Base-by-base conservation (phyloP, 2,888 invertebrate species). In the Pilophorus perplexus region DNA sequence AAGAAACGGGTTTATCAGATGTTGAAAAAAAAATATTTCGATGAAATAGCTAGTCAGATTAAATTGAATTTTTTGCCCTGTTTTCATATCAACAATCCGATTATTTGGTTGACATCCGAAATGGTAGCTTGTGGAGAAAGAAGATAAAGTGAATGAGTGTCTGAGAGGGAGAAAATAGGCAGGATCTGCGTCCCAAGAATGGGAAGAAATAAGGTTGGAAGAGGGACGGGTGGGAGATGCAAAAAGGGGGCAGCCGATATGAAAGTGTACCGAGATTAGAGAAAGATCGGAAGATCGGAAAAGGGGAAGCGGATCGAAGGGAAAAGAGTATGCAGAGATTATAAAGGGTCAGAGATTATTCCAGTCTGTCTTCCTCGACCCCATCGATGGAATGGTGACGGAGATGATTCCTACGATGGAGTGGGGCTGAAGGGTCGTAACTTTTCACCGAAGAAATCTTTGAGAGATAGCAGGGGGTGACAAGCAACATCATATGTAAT, bases 21-120 rank as follows among this genome's bases (percentile, higher is more conserved):
- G n/a, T n/a, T n/a, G n/a, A n/a, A n/a, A n/a, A n/a, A n/a, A n/a
- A n/a, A n/a, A n/a, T n/a, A n/a, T n/a, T n/a, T n/a, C n/a, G n/a
- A n/a, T n/a, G n/a, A n/a, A n/a, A n/a, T n/a, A n/a, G n/a, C n/a
- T n/a, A 48, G 23, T n/a, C 48, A 12, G 27, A 50, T 50, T 25
- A 6, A 27, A 50, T 50, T 50, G 14, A 50, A 16, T 50, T 50
- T n/a, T 16, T 14, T 50, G 8, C 27, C 14, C 22, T 3, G 22
- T 46, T 46, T 50, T 50, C 27, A 50, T 50, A 50, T 50, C 50
- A 8, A 12, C 25, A 27, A 50, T 50, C 50, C 50, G 50, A 50
- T 50, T 50, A 50, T 25, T n/a, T 27, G 50, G 27, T 50, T 50
- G 50, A 25, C 50, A 27, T 50, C 6, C 50, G 27, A n/a, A 50